Evolutionary conservation across 2,113 vertebrate genomes (phyloP), one percentile per base, ranked within the genome.

Genomic region (Ifrita kowaldi): DNA sequence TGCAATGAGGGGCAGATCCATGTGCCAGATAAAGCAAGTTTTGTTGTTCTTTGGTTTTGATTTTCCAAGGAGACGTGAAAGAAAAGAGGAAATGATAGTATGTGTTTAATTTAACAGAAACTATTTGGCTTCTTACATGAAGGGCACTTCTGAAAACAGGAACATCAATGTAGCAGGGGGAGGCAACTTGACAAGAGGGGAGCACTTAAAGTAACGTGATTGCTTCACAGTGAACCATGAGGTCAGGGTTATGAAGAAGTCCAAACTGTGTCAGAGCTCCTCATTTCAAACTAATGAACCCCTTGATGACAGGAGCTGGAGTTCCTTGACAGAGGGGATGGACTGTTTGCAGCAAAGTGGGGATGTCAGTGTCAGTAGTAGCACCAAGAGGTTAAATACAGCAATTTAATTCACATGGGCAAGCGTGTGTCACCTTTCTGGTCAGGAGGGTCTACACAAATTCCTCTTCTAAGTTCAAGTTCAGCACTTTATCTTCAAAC

Each of bases 371-470:
- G 91, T 80, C 32, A 5, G 46, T 21, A 84, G 53, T 7, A 56
- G 37, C 62, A 90, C 11, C 0, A 1, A 68, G n/a, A 95, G 60
- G 70, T 94, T 93, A 94, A 95, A 94, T 52, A 84, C 8, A 1
- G 49, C 84, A 78, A 94, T 96, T 96, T 95, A 95, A 93, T 95
- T 97, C 89, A 71, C 23, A 77, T 35, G 57, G 65, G 76, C 69
- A 90, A 96, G 64, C 1, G 0, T 62, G 37, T 89, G 76, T 46
- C 87, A 92, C 76, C 73, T 89, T 93, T 90, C 65, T 76, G 32
- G 32, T 80, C 80, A 76, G 73, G 49, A 68, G 9, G n/a, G 33
- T 86, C 90, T 91, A n/a, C 33, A 83, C 21, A 87, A 86, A 90
- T 78, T 78, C 50, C 35, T 90, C 30, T 71, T 84, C 64, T 84